A percentile compares a stretch with the other conserved stretches of the same genome.
Conservation (phyloP, 2,888 invertebrate genomes). For the Lepeophtheirus nordmannii region DNA sequence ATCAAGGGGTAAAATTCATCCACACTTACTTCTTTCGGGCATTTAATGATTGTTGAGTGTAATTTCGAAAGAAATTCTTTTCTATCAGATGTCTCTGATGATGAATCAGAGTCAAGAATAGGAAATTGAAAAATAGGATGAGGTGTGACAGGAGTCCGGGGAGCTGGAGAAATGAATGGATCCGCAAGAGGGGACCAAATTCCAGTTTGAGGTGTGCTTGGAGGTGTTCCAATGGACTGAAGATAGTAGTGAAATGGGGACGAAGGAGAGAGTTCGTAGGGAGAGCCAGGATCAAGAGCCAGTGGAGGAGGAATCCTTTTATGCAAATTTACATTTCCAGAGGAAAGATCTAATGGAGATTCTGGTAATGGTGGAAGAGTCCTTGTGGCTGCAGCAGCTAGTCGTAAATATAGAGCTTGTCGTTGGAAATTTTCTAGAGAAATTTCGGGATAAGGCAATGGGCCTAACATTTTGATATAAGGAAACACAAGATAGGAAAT, state of each 20-base stretch:
- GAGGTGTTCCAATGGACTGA: background rate
- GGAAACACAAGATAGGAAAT: no score
- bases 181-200: background rate
- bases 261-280: background rate
- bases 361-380: background rate
- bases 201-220: slow-evolving; percentile 3
- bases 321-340: background rate
- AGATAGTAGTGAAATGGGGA: background rate
- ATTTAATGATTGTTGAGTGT: background rate
- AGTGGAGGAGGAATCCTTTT: background rate
- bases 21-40: background rate
- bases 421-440: background rate
- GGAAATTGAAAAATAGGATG: background rate
- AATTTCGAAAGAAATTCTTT: background rate
- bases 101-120: background rate
- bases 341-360: background rate
- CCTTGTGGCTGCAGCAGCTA: background rate
- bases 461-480: background rate
- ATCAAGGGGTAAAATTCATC: no score
- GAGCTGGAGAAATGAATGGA: background rate
- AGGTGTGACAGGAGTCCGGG: background rate
- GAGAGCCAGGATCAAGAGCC: background rate
- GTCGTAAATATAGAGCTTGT: background rate
- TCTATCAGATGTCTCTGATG: background rate
- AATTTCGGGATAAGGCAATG: background rate